A percentile compares a stretch with the other conserved stretches of the same genome.
phyloP scores from a whole-genome alignment of 2,113 vertebrate genomes.

The Sylvilagus bachmani region DNA sequence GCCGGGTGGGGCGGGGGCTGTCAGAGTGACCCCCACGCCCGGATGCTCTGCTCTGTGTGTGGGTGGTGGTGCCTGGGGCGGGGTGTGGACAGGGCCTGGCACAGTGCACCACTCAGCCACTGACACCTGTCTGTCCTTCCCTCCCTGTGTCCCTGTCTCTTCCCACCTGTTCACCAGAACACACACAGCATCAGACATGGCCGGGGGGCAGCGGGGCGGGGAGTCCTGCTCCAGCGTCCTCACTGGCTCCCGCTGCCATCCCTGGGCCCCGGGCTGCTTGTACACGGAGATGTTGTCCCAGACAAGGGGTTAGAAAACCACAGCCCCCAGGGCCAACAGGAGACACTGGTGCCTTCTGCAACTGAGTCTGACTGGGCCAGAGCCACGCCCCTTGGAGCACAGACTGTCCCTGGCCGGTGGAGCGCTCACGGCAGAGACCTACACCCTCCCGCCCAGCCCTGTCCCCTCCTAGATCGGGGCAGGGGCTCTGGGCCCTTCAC shows the following conservation, averaged over 20 bases:
- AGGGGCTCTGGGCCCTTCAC: neutral
- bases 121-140: neutral
- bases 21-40: neutral
- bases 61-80: rapidly evolving
- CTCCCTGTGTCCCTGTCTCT: neutral
- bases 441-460: too few relatives aligned
- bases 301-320: neutral
- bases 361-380: too few relatives aligned
- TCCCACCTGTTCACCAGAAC: too few relatives aligned
- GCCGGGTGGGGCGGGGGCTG: rapidly evolving
- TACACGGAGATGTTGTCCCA: neutral
- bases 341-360: neutral
- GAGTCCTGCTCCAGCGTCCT: neutral
- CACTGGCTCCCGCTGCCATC: neutral
- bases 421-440: neutral
- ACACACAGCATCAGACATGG: too few relatives aligned
- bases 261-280: neutral
- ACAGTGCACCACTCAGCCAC: neutral
- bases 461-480: neutral
- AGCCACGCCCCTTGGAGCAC: too few relatives aligned
- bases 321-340: rapidly evolving
- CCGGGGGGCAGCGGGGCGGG: too few relatives aligned
- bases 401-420: too few relatives aligned
- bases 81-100: neutral
- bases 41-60: neutral